Percentiles rank a stretch among this genome's conserved stretches.
These are phyloP conservation scores for Apistogramma diplotaenia DNA, from an alignment of 2,113 vertebrate genomes.

Conservation along the genomic window DNA sequence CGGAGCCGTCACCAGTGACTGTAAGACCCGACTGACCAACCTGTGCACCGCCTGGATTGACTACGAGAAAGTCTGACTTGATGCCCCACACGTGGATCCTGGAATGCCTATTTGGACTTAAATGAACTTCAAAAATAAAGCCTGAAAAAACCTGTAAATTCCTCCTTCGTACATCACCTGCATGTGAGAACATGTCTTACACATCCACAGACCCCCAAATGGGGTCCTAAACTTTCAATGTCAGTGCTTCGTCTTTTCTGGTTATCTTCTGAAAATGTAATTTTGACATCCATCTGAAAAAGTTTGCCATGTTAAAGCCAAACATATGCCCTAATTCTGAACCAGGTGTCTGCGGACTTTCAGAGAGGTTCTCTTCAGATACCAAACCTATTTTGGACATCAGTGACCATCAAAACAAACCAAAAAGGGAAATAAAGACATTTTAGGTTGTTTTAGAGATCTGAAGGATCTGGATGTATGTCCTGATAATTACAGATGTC, in stretches of 20 bases:
- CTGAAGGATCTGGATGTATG: background rate
- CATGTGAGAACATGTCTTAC: background rate
- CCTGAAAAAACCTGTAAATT: no score
- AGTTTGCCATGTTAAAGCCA: background rate
- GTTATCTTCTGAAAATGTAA: background rate
- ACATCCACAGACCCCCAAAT: background rate
- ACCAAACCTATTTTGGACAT: background rate
- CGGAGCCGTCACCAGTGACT: no score
- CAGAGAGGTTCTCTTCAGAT: background rate
- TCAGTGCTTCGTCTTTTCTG: background rate
- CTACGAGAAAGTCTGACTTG: no score
- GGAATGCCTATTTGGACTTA: background rate
- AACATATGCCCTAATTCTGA: background rate
- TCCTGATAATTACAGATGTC: background rate
- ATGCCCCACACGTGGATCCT: no score
- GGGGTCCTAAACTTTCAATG: background rate
- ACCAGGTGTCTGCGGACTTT: background rate
- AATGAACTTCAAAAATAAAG: background rate
- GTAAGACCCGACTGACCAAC: no score
- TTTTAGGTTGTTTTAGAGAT: background rate
- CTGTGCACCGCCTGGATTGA: no score
- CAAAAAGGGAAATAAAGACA: background rate
- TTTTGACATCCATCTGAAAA: background rate
- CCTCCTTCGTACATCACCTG: background rate
- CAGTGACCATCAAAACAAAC: background rate